Percentiles rank a stretch among this genome's conserved stretches.
These are phyloP conservation scores for Bellardia pandia DNA, from an alignment of 2,888 invertebrate genomes.

Conservation along the genomic window DNA sequence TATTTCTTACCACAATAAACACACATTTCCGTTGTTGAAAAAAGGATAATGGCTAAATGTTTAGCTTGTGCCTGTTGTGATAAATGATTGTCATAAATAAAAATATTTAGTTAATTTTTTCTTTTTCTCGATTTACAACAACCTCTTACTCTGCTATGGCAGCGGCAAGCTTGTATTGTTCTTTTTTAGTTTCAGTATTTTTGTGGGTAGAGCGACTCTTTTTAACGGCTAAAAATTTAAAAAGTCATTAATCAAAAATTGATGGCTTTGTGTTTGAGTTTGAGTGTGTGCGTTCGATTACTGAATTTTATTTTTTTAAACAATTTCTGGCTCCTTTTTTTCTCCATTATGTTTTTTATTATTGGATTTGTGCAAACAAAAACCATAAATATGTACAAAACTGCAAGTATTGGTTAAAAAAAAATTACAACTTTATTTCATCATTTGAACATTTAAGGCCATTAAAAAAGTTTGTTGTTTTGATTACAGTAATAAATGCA, in stretches of 20 bases:
- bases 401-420: slow-evolving; percentile 29
- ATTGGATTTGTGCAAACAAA: slow-evolving; percentile 22
- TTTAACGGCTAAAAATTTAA: slow-evolving; percentile 71
- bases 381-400: slow-evolving; percentile 19
- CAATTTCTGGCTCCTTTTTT: neutral
- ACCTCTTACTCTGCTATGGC: neutral
- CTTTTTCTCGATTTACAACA: slow-evolving; percentile 2
- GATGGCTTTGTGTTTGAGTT: slow-evolving; percentile 59
- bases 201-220: slow-evolving; percentile 22
- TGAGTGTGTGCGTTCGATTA: slow-evolving; percentile 58
- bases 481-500: slow-evolving; percentile 70
- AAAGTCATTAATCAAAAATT: slow-evolving; percentile 75
- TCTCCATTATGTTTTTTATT: slow-evolving; percentile 20
- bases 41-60: slow-evolving; percentile 69
- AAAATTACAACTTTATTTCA: slow-evolving; percentile 64
- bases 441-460: slow-evolving; percentile 67
- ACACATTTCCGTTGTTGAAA: slow-evolving; percentile 38
- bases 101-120: slow-evolving; percentile 66
- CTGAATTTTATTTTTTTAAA: slow-evolving; percentile 23
- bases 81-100: slow-evolving; percentile 83
- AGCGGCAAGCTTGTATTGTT: slow-evolving; percentile 29
- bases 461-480: slow-evolving; percentile 72
- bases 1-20: slow-evolving; percentile 38
- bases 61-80: slow-evolving; percentile 76
- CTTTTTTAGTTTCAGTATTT: neutral